A percentile compares a stretch with the other conserved stretches of the same genome.
phyloP scores from a whole-genome alignment of 2,888 invertebrate genomes.

The Helicoverpa assulta region DNA sequence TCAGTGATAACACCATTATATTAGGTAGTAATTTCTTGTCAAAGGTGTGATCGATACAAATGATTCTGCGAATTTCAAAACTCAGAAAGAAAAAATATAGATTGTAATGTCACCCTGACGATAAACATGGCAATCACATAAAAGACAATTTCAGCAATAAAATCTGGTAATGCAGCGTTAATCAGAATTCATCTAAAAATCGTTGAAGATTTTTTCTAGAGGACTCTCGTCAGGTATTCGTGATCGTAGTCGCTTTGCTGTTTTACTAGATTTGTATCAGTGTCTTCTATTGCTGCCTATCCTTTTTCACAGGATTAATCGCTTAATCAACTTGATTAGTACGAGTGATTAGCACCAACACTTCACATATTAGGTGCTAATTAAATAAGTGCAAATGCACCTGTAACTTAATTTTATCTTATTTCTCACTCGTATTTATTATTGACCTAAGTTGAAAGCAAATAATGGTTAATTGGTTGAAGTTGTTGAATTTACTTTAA shows the following conservation, averaged over 20 bases:
- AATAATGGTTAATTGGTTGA: background rate
- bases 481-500: background rate
- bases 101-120: too few relatives aligned
- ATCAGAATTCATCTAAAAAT: background rate
- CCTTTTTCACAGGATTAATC: conserved; percentile 16
- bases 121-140: too few relatives aligned
- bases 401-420: conserved; percentile 21
- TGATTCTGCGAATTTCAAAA: background rate
- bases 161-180: background rate
- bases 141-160: background rate
- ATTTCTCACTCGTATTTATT: conserved; percentile 3
- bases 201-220: background rate
- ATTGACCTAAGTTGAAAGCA: background rate
- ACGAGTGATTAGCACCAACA: conserved; percentile 21
- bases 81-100: background rate
- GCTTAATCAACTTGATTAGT: conserved; percentile 46
- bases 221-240: conserved; percentile 2
- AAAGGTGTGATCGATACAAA: too few relatives aligned
- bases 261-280: conserved; percentile 35
- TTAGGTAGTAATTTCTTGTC: too few relatives aligned
- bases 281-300: conserved; percentile 6
- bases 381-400: conserved; percentile 35
- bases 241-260: conserved; percentile 1
- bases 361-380: conserved; percentile 33
- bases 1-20: too few relatives aligned